These are phyloP conservation scores for Gallinago jamesoni DNA, from an alignment of 2,113 vertebrate genomes.

Conservation along the genomic window DNA sequence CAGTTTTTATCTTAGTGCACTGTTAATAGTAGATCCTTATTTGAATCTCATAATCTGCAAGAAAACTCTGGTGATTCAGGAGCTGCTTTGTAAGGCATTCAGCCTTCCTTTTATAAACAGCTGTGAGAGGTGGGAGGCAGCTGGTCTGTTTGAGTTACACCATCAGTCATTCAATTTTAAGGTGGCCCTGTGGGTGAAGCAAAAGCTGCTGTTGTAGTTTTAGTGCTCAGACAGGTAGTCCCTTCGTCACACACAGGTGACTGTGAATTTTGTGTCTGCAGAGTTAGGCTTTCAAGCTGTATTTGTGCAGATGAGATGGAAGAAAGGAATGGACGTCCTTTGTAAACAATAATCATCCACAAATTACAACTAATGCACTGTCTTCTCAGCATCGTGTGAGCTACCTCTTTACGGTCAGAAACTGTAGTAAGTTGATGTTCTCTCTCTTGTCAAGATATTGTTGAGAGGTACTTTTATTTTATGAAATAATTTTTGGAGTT, in stretches of 20 bases:
- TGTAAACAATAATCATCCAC: neutral
- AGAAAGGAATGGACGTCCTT: neutral
- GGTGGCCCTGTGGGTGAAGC: neutral
- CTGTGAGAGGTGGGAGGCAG: neutral
- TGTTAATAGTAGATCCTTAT: neutral
- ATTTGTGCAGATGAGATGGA: neutral
- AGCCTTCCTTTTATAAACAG: neutral
- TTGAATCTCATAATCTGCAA: neutral
- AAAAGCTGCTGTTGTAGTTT: neutral
- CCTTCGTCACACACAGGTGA: neutral
- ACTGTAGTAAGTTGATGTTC: neutral
- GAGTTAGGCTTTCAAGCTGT: neutral
- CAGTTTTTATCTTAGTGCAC: neutral
- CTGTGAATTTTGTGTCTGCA: neutral
- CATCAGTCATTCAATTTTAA: neutral
- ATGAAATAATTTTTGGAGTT: neutral
- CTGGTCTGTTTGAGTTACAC: neutral
- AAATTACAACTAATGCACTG: neutral
- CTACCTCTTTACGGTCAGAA: neutral
- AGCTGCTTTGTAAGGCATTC: neutral
- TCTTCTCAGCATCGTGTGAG: neutral
- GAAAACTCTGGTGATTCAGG: neutral
- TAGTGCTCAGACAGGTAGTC: neutral
- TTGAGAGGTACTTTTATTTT: neutral
- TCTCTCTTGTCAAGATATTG: neutral